Conservation (phyloP, 2,888 invertebrate genomes). For the Sesamia inferens region DNA sequence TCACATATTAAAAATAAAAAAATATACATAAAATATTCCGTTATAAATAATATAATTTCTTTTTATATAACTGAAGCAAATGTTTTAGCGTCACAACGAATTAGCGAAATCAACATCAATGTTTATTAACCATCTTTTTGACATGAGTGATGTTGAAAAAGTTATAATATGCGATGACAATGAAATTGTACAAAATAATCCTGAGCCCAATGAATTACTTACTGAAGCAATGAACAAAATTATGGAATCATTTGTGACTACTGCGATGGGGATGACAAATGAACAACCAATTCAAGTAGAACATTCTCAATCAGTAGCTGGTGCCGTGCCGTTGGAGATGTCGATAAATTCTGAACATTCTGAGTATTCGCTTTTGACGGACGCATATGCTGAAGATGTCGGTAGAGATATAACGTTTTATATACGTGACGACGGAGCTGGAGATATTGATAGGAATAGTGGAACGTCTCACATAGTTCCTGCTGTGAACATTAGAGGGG, state of each 20-base stretch:
- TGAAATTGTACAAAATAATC: constrained; percentile 59
- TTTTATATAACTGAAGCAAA: constrained; percentile 12
- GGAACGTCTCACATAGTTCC: constrained; percentile 55
- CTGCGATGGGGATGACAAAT: constrained; percentile 68
- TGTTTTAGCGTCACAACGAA: constrained; percentile 70
- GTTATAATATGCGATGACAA: constrained; percentile 67
- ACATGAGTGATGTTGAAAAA: constrained; percentile 82
- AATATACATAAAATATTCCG: not conserved
- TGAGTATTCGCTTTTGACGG: constrained; percentile 76
- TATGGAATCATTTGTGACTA: constrained; percentile 75
- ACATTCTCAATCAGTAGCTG: constrained; percentile 42
- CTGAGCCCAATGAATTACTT: constrained; percentile 66
- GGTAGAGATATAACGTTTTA: constrained; percentile 71
- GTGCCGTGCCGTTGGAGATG: constrained; percentile 48
- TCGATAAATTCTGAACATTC: constrained; percentile 69
- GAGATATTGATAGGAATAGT: constrained; percentile 50
- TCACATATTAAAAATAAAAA: not conserved
- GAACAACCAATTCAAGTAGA: constrained; percentile 52
- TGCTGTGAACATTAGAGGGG: constrained; percentile 62
- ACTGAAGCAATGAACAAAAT: constrained; percentile 73
- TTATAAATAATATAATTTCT: not conserved
- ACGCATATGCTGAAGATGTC: constrained; percentile 69
- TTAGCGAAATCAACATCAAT: constrained; percentile 79
- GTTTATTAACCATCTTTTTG: constrained; percentile 82
- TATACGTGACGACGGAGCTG: constrained; percentile 65